Base-by-base conservation (phyloP, 2,113 vertebrate genomes). In the Acrocephalus arundinaceus region DNA sequence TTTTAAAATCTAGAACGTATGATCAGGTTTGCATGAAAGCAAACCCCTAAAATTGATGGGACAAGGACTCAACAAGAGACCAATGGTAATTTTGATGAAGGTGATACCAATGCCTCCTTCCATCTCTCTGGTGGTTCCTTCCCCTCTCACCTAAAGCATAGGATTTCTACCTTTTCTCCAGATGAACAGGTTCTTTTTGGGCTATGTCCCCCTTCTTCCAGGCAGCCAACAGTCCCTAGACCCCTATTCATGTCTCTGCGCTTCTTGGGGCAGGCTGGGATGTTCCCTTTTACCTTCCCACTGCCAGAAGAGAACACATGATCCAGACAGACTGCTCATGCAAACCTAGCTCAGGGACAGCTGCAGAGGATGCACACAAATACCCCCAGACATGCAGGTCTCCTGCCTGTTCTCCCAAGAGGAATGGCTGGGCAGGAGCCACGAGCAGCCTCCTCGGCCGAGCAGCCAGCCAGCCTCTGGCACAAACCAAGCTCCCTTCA, bases 301-400 rank as follows among this genome's bases (percentile, higher is more conserved):
- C 27, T 39, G 52, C 43, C 57, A 39, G 63, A 12, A 35, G 8
- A 37, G 37, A 70, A 10, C 27, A 48, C 2, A 7, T 2, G 15
- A 8, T 52, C 27, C 54, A 67, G 30, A 41, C 11, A 58, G n/a
- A 11, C 25, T 33, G 30, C 18, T 78, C 27, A 51, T 61, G 46
- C 78, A 65, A 35, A 62, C 23, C 21, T 6, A 24, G 45, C 12
- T 13, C 15, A 8, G 66, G 27, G 35, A 16, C 49, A 78, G 71
- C 71, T 57, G 41, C 45, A 61, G 46, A 46, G 33, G 25, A 35
- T 24, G 15, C 17, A 68, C 61, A 52, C 43, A 35, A 54, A 73
- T 0, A 35, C 10, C 6, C 11, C 21, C 11, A 54, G 7, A 39
- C 25, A 23, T 0, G 0, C n/a, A 62, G 54, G 24, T 39, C 37